Base-by-base conservation (phyloP, 2,888 invertebrate genomes). In the Agriopis aurantiaria region DNA sequence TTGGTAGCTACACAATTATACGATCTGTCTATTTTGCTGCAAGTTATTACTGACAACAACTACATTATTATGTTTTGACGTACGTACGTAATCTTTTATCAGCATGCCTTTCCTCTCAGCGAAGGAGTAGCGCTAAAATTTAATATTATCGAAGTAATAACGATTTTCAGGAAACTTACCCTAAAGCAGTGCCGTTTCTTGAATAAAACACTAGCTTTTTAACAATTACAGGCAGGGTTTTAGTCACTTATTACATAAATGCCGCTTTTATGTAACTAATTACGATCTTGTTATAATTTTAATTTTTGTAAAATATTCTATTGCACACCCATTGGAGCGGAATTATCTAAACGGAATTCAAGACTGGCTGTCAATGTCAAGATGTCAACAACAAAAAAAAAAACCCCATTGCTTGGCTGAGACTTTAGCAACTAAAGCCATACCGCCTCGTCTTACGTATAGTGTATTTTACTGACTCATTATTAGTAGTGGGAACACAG, bases 321-420 rank as follows among this genome's bases (percentile, higher is more conserved):
- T 75, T 73, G 82, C 85, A 87, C 88, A 87, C 87, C 87, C 87
- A 85, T 82, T 33, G 33, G 82, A 90, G 10, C 14, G 17, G 17
- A 17, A 33, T 33, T 33, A 33, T 3, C 33, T 3, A 5, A 88
- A 49, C 89, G 87, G 87, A 90, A 89, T 86, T 81, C 82, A 77
- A 70, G 70, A 56, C 58, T 51, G 61, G 53, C 14, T 63, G 72
- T 66, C 71, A 74, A 63, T 66, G 73, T 69, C 65, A 63, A 64
- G n/a, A 46, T 45, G 65, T n/a, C 33, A 56, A 10, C 33, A 43
- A 65, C 52, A 61, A 57, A 55, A 55, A 11, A 55, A 11, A 45
- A 48, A 17, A 57, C 70, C 68, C 71, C 72, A 71, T 45, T 10
- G 2, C 3, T 45, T 6, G 43, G 43, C 9, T 8, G 43, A 7